These are phyloP conservation scores for Drosophila greeni DNA, from an alignment of 2,888 invertebrate genomes.

Conservation along the genomic window DNA sequence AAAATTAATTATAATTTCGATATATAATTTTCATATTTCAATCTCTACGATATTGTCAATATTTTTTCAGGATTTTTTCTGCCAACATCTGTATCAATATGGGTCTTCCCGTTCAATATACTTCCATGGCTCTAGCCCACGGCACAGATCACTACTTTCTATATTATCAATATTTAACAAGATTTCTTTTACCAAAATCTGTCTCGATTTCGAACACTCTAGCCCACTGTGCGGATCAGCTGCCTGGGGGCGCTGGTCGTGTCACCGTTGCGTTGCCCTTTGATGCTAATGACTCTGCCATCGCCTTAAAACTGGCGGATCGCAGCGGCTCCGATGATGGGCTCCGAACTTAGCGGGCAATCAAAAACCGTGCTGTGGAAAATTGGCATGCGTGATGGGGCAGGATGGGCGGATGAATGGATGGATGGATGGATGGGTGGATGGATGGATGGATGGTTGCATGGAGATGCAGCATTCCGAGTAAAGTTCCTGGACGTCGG, in stretches of 20 bases:
- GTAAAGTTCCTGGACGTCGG: constrained; percentile 22
- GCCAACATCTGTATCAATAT: too few relatives aligned
- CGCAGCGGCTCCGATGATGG: constrained; percentile 31
- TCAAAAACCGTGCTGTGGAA: constrained; percentile 51
- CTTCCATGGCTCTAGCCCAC: too few relatives aligned
- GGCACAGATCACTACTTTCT: too few relatives aligned
- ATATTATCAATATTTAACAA: too few relatives aligned
- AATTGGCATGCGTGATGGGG: constrained; percentile 63
- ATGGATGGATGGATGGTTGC: background rate
- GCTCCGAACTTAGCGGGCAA: constrained; percentile 59
- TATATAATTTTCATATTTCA: too few relatives aligned
- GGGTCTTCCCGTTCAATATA: too few relatives aligned
- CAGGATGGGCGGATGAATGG: constrained; percentile 5
- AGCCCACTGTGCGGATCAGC: constrained; percentile 21
- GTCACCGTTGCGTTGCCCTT: constrained; percentile 44
- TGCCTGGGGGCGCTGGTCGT: constrained; percentile 22
- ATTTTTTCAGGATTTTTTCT: too few relatives aligned
- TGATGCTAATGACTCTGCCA: constrained; percentile 52
- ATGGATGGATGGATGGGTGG: background rate
- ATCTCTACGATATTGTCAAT: too few relatives aligned
- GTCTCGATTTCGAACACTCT: background rate
- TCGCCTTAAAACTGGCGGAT: constrained; percentile 38
- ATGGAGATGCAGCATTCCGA: constrained; percentile 12
- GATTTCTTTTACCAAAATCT: background rate
- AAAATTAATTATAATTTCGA: too few relatives aligned